Evolutionary conservation across 2,113 vertebrate genomes (phyloP).

Genomic region (Amblyornis subalaris): DNA sequence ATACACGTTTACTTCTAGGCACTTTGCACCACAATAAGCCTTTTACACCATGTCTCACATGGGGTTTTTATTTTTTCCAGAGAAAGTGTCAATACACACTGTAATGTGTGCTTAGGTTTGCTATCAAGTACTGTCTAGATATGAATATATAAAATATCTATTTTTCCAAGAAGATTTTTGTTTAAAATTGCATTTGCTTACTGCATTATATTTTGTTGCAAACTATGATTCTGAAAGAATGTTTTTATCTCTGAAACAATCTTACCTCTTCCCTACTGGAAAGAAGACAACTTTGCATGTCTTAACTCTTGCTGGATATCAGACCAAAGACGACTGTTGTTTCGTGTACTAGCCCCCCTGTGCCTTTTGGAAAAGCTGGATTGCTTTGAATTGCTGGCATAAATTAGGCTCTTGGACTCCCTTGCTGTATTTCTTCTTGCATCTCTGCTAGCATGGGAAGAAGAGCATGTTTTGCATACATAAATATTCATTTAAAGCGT

Average conservation of each 20-base stretch:
- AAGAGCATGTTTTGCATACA: conserved; percentile 37
- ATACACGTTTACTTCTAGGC: conserved; percentile 21
- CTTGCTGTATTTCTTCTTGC: not conserved
- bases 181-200: conserved; percentile 29
- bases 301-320: conserved; percentile 11
- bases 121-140: not conserved
- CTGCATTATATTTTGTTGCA: not conserved
- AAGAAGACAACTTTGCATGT: not conserved
- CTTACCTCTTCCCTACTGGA: not conserved
- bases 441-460: conserved; percentile 7
- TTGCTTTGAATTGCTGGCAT: not conserved
- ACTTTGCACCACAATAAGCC: conserved; percentile 27
- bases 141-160: not conserved
- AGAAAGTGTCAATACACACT: conserved; percentile 3
- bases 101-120: not conserved
- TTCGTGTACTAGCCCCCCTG: not conserved
- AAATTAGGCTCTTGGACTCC: not conserved
- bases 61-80: not conserved
- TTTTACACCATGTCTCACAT: not conserved
- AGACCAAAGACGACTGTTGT: not conserved
- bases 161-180: conserved; percentile 27
- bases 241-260: not conserved
- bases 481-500: not conserved
- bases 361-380: conserved; percentile 10
- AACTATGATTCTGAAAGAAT: not conserved